Evolutionary conservation across 2,888 invertebrate species (phyloP).

Genomic region (Schizotus pectinicornis): DNA sequence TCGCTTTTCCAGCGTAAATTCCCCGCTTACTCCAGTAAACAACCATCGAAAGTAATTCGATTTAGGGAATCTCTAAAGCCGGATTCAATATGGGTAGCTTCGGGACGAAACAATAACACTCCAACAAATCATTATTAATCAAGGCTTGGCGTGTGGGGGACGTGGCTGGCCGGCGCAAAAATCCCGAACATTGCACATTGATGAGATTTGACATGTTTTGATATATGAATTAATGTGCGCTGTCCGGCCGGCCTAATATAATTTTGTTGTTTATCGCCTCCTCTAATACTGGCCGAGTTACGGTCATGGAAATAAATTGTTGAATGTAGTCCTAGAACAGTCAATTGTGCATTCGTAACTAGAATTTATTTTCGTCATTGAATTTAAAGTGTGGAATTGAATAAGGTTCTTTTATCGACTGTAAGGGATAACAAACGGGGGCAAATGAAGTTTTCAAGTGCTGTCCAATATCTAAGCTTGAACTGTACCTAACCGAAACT

Average conservation of each 20-base stretch:
- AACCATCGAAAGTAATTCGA: no score
- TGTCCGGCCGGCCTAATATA: conserved; percentile 36
- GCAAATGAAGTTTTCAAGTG: conserved; percentile 28
- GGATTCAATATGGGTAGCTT: conserved; percentile 1
- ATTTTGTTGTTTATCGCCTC: conserved; percentile 40
- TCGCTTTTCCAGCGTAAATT: no score
- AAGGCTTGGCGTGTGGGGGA: conserved; percentile 3
- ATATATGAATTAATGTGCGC: conserved; percentile 36
- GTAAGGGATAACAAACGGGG: background rate
- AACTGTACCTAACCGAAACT: conserved; percentile 20
- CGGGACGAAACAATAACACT: conserved; percentile 17
- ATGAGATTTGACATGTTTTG: conserved; percentile 31
- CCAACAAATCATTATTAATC: conserved; percentile 25
- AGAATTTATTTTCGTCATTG: background rate
- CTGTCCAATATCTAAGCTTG: conserved; percentile 25
- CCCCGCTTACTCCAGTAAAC: no score
- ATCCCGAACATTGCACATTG: conserved; percentile 14
- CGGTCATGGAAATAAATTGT: conserved; percentile 38
- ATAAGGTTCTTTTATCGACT: background rate
- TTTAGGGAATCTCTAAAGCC: background rate
- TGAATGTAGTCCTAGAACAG: conserved; percentile 1
- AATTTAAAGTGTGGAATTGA: background rate
- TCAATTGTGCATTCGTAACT: no score
- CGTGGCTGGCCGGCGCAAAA: conserved; percentile 12
- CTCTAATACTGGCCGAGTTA: conserved; percentile 36